Evolutionary conservation across 2,797 vertebrate species (phyloP).

Genomic region (Xenopus petersii): DNA sequence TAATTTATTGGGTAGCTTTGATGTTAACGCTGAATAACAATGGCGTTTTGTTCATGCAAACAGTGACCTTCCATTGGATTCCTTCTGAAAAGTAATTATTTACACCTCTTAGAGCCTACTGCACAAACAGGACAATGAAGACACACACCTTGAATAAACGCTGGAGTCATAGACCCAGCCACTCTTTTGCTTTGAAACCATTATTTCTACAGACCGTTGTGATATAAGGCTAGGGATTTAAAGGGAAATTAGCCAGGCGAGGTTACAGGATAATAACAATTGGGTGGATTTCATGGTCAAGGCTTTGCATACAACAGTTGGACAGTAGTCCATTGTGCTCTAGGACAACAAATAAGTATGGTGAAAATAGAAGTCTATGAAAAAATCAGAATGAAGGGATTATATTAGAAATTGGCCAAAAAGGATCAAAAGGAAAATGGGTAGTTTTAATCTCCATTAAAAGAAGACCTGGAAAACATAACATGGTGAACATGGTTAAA

Average conservation of each 20-base stretch:
- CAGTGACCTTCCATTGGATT: constrained; percentile 57
- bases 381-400: too few species aligned
- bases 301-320: too few species aligned
- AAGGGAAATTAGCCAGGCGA: neutral
- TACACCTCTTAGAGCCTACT: constrained; percentile 59
- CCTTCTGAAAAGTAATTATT: constrained; percentile 60
- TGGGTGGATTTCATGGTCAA: neutral
- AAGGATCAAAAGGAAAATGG: too few species aligned
- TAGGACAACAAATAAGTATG: too few species aligned
- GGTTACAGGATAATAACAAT: neutral
- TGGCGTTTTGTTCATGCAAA: constrained; percentile 65
- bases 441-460: too few species aligned
- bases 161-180: constrained; percentile 39
- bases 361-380: too few species aligned
- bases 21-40: constrained; percentile 63
- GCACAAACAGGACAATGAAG: constrained; percentile 60
- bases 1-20: constrained; percentile 69
- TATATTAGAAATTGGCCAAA: too few species aligned
- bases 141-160: constrained; percentile 62
- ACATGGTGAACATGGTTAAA: too few species aligned
- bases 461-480: too few species aligned
- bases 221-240: neutral
- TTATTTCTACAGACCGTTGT: constrained; percentile 17
- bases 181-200: constrained; percentile 57
- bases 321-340: too few species aligned